Evolutionary conservation across 2,797 vertebrate species (phyloP), one percentile per base, ranked within the genome.

Genomic region (Orestias chungarensis): DNA sequence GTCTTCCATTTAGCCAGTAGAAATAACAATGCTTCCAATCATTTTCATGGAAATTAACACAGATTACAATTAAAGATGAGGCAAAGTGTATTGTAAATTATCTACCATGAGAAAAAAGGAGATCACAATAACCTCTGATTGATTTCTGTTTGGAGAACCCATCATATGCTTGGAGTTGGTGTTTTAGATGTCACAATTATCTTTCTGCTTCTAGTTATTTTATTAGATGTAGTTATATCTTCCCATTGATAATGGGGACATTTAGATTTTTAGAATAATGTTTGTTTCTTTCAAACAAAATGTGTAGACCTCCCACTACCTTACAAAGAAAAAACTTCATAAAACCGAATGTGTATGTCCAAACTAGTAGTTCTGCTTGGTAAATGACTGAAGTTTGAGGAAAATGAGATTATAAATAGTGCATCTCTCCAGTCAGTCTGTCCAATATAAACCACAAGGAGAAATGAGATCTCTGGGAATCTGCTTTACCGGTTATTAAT

Each of bases 341-440:
- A 6, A 64, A 4, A 12, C 11, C 4, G 0, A 68, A 68, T 78
- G 29, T 14, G 50, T 61, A 64, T 78, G 52, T 43, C 35, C 65
- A 1, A 75, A 33, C 15, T 73, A 38, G 15, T 75, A 74, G 20
- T 73, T 62, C 70, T 68, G 68, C 61, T 27, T 47, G 12, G 12
- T 9, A 0, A 50, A 78, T 55, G 73, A 1, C 38, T 64, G 70
- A 72, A 5, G 6, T 73, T 69, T 67, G 49, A 67, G 57, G 38
- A 29, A 73, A 68, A 82, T 47, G 1, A 66, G 31, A 11, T n/a
- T 27, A 75, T 76, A 40, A 80, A 83, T 79, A 42, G 17, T 79
- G 71, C 73, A 78, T 68, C 61, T 65, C 50, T 73, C 79, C 33
- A 72, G 46, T 10, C 43, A 49, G 55, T 73, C 31, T 66, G 74